A percentile compares a stretch with the other conserved stretches of the same genome.
Evolutionary conservation across 1,140 invertebrate genomes (phyloP).

Genomic region (Heliconius nattereri): DNA sequence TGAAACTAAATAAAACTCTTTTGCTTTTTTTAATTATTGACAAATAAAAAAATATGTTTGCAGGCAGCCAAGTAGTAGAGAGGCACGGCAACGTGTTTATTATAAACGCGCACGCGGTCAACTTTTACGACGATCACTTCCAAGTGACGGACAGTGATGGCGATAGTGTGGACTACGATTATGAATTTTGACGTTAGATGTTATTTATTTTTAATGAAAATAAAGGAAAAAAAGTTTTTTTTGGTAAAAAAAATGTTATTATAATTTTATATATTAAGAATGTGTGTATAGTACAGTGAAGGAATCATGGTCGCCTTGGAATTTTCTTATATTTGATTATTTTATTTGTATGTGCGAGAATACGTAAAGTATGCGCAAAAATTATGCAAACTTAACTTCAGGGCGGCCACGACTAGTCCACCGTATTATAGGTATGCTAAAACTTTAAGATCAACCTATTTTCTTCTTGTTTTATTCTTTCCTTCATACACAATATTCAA

Average conservation of each 20-base stretch:
- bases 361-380: too few species aligned
- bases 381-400: too few species aligned
- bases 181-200: constrained; percentile 55
- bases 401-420: too few species aligned
- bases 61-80: constrained; percentile 63
- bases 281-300: too few species aligned
- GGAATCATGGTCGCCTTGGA: too few species aligned
- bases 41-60: constrained; percentile 25
- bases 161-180: constrained; percentile 71
- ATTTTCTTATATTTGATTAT: too few species aligned
- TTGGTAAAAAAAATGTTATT: background rate
- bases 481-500: too few species aligned
- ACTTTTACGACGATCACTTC: constrained; percentile 70
- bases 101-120: constrained; percentile 65
- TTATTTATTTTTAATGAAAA: background rate
- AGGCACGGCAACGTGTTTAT: constrained; percentile 62
- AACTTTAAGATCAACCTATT: too few species aligned
- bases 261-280: background rate
- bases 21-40: background rate
- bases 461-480: too few species aligned
- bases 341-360: too few species aligned
- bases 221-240: background rate
- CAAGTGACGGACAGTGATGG: constrained; percentile 65
- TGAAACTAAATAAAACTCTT: too few species aligned
- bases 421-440: too few species aligned